A percentile compares a stretch with the other conserved stretches of the same genome.
These are phyloP conservation scores for Euglossa dilemma DNA, from an alignment of 1,140 invertebrate genomes.

Conservation along the genomic window DNA sequence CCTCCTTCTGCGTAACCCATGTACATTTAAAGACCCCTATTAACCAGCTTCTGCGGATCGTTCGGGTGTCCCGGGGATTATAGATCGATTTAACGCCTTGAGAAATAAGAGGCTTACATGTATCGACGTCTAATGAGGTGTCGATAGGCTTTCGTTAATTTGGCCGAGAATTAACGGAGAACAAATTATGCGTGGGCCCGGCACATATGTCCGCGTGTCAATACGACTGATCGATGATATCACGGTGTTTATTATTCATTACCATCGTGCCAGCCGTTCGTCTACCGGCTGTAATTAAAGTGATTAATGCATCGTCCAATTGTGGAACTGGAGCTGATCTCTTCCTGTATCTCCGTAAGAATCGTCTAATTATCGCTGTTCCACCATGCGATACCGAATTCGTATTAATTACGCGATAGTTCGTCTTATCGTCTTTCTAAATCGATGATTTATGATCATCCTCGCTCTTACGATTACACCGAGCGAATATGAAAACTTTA, in stretches of 20 bases:
- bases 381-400: not conserved
- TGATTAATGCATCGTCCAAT: conserved; percentile 41
- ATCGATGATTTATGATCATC: too few species aligned
- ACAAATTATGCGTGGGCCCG: conserved; percentile 17
- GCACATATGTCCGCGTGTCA: not conserved
- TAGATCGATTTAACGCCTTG: too few species aligned
- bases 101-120: too few species aligned
- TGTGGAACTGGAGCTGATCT: not conserved
- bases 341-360: conserved; percentile 7
- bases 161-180: conserved; percentile 8
- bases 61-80: too few species aligned
- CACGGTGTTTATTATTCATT: conserved; percentile 58
- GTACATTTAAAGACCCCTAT: too few species aligned
- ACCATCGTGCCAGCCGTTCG: conserved; percentile 1
- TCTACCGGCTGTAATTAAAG: conserved; percentile 52
- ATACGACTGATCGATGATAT: conserved; percentile 49
- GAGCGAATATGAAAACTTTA: too few species aligned
- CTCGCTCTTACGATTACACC: too few species aligned
- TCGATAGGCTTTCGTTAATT: not conserved
- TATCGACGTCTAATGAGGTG: too few species aligned
- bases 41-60: too few species aligned
- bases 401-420: not conserved
- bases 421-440: too few species aligned
- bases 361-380: not conserved
- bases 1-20: too few species aligned